Base-by-base conservation (phyloP, 53 echinoderm and acorn worm genomes). In the Henricia sp. region DNA sequence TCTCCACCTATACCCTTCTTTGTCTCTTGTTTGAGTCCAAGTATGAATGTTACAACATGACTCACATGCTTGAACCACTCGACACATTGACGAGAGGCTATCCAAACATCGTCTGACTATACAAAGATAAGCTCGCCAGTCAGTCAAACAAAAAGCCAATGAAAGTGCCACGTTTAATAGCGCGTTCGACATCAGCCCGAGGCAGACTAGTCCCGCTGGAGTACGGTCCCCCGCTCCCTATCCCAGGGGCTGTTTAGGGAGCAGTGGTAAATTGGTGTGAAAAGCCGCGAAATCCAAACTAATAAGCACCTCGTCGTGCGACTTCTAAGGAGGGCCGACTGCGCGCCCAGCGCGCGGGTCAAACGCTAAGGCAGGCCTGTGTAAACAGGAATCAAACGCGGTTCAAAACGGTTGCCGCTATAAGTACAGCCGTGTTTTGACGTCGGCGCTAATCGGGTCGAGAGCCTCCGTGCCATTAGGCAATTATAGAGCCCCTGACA, bases 281-380 rank as follows among this genome's bases (percentile, higher is more conserved):
- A 80, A 80, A 80, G 80, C 80, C 80, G 80, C 80, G 80, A 80
- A 80, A 80, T 80, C 80, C 80, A 80, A 80, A 80, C 80, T 80
- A 80, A 80, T 80, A 80, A 80, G 48, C 64, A 17, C 38, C 64
- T 44, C 3, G 80, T 57, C 46, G 32, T 26, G 27, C 62, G 62
- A 80, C 80, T 44, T 80, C 80, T 46, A 64, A 80, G 32, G 64
- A 34, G 30, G 42, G 60, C 80, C 80, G 80, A 43, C 80, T 46
- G 23, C 14, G 63, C 41, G n/a, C 20, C 44, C 25, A 63, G 28
- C 63, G 48, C 60, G 23, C 48, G 80, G 60, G 80, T 80, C 80
- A 64, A 80, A 80, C 64, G 80, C 80, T 80, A 80, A 59, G 20
- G 40, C 80, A 28, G 44, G 60, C 60, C 80, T 80, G 80, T 80